Evolutionary conservation across 2,888 invertebrate genomes (phyloP).

Genomic region (Netelia melanura): DNA sequence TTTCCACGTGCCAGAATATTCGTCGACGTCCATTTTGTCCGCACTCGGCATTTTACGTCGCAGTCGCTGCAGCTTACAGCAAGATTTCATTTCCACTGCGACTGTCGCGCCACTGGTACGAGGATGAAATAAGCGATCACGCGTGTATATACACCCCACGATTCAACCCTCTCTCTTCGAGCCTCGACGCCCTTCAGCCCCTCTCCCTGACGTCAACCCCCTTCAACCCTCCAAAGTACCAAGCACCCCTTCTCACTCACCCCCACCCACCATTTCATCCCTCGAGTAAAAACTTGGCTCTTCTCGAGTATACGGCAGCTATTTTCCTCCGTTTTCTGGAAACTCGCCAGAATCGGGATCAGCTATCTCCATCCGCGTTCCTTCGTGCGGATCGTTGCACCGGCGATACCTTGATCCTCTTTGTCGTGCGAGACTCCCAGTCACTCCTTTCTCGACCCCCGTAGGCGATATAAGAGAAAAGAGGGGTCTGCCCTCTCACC

Average conservation of each 20-base stretch:
- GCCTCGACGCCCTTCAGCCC: conserved; percentile 39
- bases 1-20: background rate
- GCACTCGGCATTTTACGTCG: conserved; percentile 6
- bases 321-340: conserved; percentile 54
- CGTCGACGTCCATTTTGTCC: background rate
- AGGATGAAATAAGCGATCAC: conserved; percentile 53
- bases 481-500: conserved; percentile 52
- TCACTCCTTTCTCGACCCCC: conserved; percentile 26
- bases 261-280: background rate
- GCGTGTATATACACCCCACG: conserved; percentile 26
- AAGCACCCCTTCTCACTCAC: conserved; percentile 2
- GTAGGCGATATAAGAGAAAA: conserved; percentile 44
- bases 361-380: conserved; percentile 67
- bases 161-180: conserved; percentile 34
- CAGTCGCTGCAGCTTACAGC: background rate
- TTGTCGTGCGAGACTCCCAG: conserved; percentile 58
- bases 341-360: conserved; percentile 63
- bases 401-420: conserved; percentile 67
- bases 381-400: conserved; percentile 67
- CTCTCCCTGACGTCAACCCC: conserved; percentile 9
- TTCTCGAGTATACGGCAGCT: conserved; percentile 45
- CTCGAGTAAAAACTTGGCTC: conserved; percentile 57
- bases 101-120: conserved; percentile 25
- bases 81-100: conserved; percentile 32
- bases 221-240: conserved; percentile 11